These are phyloP conservation scores for Phaetusa simplex DNA, from an alignment of 2,113 vertebrate species.

Conservation along the genomic window DNA sequence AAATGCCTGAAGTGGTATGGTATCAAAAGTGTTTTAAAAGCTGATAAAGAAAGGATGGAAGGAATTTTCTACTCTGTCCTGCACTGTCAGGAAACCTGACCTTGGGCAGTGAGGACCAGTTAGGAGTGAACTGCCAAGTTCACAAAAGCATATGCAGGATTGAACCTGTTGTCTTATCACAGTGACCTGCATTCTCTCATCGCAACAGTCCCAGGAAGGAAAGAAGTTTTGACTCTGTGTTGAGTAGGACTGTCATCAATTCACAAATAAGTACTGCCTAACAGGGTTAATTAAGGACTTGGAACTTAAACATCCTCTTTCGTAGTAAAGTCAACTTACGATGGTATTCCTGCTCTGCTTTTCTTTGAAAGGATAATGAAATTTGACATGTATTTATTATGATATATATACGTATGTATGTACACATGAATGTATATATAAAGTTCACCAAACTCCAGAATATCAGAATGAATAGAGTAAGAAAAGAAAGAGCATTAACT, in stretches of 20 bases:
- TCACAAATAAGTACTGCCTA: background rate
- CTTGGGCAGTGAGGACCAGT: background rate
- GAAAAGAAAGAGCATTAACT: background rate
- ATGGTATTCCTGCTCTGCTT: background rate
- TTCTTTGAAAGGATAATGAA: background rate
- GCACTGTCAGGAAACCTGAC: background rate
- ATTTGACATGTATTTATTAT: background rate
- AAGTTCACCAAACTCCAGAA: background rate
- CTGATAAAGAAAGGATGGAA: background rate
- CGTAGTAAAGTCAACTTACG: background rate
- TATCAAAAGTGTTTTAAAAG: background rate
- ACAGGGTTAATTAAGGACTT: background rate
- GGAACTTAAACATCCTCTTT: background rate
- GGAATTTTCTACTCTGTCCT: background rate
- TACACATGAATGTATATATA: background rate
- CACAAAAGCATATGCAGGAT: rapidly evolving
- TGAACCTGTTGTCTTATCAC: background rate
- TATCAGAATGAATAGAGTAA: background rate
- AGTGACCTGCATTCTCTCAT: background rate
- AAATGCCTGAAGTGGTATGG: background rate
- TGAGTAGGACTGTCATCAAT: background rate
- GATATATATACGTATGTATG: too few species aligned
- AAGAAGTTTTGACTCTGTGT: background rate
- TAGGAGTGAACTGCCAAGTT: background rate
- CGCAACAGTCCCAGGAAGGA: background rate